Conservation (phyloP, 2,113 vertebrate species). For the Cinclus mexicanus region DNA sequence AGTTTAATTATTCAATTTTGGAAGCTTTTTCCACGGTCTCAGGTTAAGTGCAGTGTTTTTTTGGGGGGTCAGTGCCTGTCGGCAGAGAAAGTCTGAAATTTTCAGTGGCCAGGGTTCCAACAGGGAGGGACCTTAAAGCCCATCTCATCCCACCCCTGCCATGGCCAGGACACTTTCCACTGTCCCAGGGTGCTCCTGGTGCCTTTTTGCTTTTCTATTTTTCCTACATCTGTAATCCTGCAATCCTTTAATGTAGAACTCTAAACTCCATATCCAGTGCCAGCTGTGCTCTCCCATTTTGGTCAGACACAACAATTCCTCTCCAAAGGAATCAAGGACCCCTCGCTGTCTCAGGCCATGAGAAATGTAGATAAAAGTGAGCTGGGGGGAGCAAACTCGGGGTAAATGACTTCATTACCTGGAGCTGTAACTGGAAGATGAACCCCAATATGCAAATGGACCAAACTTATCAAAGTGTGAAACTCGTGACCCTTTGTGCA, state of each 20-base stretch:
- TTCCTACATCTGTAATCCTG: accelerated
- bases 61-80: too few species aligned
- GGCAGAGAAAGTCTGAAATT: too few species aligned
- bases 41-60: too few species aligned
- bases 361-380: not conserved
- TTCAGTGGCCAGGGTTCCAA: too few species aligned
- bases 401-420: not conserved
- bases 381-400: not conserved
- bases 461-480: not conserved
- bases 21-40: too few species aligned
- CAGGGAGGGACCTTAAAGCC: not conserved
- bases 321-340: not conserved
- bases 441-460: not conserved
- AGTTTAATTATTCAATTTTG: too few species aligned
- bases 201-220: not conserved
- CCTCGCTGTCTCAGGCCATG: not conserved
- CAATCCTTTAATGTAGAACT: too few species aligned
- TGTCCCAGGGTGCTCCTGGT: not conserved
- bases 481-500: accelerated
- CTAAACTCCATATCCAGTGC: accelerated
- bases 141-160: not conserved
- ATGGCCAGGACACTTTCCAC: not conserved
- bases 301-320: not conserved
- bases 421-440: not conserved
- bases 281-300: not conserved